Evolutionary conservation across 2,113 vertebrate genomes (phyloP).

Genomic region (Plecotus auritus): DNA sequence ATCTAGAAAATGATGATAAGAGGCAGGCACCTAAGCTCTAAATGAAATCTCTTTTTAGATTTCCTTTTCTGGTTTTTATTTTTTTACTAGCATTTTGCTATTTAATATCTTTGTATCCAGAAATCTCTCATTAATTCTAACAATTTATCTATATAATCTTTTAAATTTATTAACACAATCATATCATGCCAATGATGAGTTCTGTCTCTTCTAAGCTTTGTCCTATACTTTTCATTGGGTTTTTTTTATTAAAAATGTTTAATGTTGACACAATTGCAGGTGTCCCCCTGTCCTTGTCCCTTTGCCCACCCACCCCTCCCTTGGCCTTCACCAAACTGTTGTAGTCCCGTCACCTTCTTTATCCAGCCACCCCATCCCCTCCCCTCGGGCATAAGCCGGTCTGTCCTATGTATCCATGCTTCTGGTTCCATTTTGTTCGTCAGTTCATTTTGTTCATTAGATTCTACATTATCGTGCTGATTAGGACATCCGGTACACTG

Average conservation of each 20-base stretch:
- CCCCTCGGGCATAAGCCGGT: too few relatives aligned
- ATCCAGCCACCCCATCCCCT: too few relatives aligned
- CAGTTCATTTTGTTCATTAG: too few relatives aligned
- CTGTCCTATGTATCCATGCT: too few relatives aligned
- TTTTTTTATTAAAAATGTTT: not conserved
- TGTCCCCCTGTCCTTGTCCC: too few relatives aligned
- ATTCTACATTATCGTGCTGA: not conserved
- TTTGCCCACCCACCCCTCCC: too few relatives aligned
- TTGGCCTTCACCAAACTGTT: too few relatives aligned
- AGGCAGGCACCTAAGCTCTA: not conserved
- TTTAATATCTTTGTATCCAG: conserved; percentile 17
- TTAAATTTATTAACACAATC: not conserved
- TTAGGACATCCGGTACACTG: not conserved
- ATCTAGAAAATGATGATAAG: not conserved
- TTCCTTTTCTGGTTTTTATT: not conserved
- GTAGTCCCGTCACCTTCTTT: too few relatives aligned
- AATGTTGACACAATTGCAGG: too few relatives aligned
- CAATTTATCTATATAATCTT: not conserved
- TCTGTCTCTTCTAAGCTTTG: conserved; percentile 29
- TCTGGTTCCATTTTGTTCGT: too few relatives aligned
- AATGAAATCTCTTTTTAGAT: not conserved
- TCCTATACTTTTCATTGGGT: not conserved
- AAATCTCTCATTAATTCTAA: not conserved
- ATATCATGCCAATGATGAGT: not conserved
- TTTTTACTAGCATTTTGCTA: not conserved